phyloP scores from a whole-genome alignment of 2,888 invertebrate genomes.

The Caenorhabditis panamensis region DNA sequence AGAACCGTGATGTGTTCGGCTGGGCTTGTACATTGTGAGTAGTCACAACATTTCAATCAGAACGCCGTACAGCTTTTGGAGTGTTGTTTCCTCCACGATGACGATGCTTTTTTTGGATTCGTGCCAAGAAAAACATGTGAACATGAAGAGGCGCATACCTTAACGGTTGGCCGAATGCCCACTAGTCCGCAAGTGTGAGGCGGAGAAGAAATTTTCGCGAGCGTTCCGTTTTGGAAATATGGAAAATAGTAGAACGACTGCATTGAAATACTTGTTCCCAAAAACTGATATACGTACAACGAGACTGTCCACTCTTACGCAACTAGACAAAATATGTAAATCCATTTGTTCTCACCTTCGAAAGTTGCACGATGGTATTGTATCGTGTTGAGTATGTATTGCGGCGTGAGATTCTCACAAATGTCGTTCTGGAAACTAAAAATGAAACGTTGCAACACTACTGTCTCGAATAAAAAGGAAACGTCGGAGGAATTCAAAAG shows the following conservation, averaged over 20 bases:
- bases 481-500: conserved; percentile 46
- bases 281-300: too few relatives aligned
- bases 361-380: not conserved
- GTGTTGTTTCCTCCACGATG: conserved; percentile 44
- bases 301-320: not conserved
- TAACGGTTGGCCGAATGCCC: conserved; percentile 1
- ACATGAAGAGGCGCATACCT: not conserved
- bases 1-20: not conserved
- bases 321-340: not conserved
- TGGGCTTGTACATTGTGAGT: conserved; percentile 27
- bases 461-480: not conserved
- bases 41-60: conserved; percentile 45
- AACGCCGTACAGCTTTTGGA: conserved; percentile 46
- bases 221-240: not conserved
- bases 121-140: conserved; percentile 30
- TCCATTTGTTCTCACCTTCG: not conserved
- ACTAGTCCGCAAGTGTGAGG: not conserved
- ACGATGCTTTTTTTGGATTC: conserved; percentile 46
- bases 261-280: too few relatives aligned
- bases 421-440: conserved; percentile 42
- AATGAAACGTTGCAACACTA: conserved; percentile 25
- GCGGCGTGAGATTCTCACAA: not conserved
- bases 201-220: not conserved
- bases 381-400: not conserved
- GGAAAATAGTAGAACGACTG: too few relatives aligned